Evolutionary conservation across 2,113 vertebrate genomes (phyloP).

Genomic region (Pampusana beccarii): DNA sequence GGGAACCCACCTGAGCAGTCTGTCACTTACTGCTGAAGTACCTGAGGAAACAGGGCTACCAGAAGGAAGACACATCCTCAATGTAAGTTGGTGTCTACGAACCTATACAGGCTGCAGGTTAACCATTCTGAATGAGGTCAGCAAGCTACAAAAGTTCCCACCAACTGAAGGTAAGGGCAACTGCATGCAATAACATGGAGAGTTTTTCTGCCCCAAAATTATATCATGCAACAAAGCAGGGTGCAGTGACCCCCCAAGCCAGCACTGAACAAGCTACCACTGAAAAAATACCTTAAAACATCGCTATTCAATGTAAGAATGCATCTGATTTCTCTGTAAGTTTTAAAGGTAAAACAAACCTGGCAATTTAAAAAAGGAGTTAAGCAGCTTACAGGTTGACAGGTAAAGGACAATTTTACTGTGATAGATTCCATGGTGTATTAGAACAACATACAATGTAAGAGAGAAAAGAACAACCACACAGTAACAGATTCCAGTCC

Average conservation of each 20-base stretch:
- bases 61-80: neutral
- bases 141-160: neutral
- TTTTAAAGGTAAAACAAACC: neutral
- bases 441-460: neutral
- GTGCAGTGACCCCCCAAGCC: neutral
- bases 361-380: neutral
- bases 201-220: neutral
- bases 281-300: neutral
- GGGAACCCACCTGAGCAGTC: neutral
- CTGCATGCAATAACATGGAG: no score
- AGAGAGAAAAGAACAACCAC: neutral
- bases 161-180: neutral
- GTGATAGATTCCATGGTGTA: neutral
- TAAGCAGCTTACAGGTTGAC: neutral
- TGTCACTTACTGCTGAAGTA: neutral
- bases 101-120: neutral
- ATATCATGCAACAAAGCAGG: neutral
- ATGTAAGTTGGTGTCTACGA: fast-evolving
- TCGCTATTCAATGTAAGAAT: neutral
- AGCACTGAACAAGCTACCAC: neutral
- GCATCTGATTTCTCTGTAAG: neutral
- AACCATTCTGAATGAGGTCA: neutral
- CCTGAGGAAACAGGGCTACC: neutral
- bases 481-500: neutral
- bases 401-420: neutral